These are phyloP conservation scores for Oreohelix idahoensis DNA, from an alignment of 1,140 invertebrate genomes.

Conservation along the genomic window DNA sequence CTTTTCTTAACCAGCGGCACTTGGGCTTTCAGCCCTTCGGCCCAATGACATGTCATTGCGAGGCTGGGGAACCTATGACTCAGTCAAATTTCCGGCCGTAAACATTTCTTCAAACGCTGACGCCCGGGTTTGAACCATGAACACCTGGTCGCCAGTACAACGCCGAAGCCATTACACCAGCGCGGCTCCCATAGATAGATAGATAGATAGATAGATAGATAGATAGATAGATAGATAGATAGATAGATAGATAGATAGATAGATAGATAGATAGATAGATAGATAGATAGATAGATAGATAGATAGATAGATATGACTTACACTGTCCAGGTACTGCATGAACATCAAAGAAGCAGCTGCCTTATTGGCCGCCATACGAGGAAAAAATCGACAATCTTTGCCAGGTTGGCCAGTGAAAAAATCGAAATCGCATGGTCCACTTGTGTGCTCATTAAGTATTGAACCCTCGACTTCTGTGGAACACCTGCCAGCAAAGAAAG, in stretches of 20 bases:
- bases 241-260: slow-evolving; percentile 12
- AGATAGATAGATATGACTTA: too few species aligned
- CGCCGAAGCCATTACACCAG: too few species aligned
- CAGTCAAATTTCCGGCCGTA: too few species aligned
- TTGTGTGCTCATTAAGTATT: slow-evolving; percentile 42
- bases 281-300: not conserved
- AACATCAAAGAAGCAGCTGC: slow-evolving; percentile 51
- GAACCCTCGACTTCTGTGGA: slow-evolving; percentile 47
- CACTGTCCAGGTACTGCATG: slow-evolving; percentile 54
- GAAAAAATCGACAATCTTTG: slow-evolving; percentile 48
- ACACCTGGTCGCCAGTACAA: too few species aligned
- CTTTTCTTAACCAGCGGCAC: too few species aligned
- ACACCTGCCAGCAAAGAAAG: slow-evolving; percentile 36
- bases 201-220: slow-evolving; percentile 18
- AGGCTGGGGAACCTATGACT: too few species aligned
- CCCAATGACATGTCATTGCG: too few species aligned
- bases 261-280: slow-evolving; percentile 4
- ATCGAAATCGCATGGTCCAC: slow-evolving; percentile 45
- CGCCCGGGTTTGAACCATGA: too few species aligned
- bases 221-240: slow-evolving; percentile 17
- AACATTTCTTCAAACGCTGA: too few species aligned
- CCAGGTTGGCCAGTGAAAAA: slow-evolving; percentile 46
- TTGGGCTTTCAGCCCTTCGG: too few species aligned
- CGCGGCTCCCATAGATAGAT: too few species aligned
- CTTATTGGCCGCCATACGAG: slow-evolving; percentile 46